These are phyloP conservation scores for Andrena bucephala DNA, from an alignment of 2,888 invertebrate species.

Conservation along the genomic window DNA sequence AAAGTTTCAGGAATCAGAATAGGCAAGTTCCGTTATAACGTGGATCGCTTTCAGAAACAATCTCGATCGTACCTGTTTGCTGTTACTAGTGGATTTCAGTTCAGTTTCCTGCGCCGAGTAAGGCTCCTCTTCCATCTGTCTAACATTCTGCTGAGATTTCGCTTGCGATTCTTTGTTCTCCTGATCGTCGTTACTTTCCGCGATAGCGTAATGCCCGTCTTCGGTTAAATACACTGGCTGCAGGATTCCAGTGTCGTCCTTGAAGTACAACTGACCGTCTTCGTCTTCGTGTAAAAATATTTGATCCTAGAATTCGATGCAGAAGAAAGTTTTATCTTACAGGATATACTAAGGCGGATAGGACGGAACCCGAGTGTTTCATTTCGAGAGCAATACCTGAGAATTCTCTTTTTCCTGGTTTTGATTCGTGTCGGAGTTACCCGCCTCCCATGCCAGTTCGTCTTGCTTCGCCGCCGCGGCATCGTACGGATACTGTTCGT, in stretches of 20 bases:
- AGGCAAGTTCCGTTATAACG: background rate
- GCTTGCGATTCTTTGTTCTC: slow-evolving; percentile 71
- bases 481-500: slow-evolving; percentile 77
- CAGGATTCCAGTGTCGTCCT: slow-evolving; percentile 81
- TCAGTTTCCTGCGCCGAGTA: slow-evolving; percentile 78
- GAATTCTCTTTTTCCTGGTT: slow-evolving; percentile 70
- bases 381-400: slow-evolving; percentile 65
- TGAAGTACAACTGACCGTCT: slow-evolving; percentile 83
- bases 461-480: slow-evolving; percentile 75
- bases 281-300: slow-evolving; percentile 83
- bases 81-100: slow-evolving; percentile 56
- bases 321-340: slow-evolving; percentile 8
- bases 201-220: slow-evolving; percentile 83
- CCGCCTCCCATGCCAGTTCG: slow-evolving; percentile 79
- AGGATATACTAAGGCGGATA: background rate
- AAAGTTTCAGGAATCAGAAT: slow-evolving; percentile 20
- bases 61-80: slow-evolving; percentile 71
- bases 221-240: slow-evolving; percentile 83
- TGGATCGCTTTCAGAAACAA: background rate
- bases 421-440: slow-evolving; percentile 71
- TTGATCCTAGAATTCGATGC: slow-evolving; percentile 75
- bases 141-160: slow-evolving; percentile 66
- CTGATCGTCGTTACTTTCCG: slow-evolving; percentile 79
- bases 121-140: slow-evolving; percentile 70
- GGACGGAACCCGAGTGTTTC: background rate